Percentiles rank a stretch among this genome's conserved stretches.
These are phyloP conservation scores for Apeltes quadracus DNA, from an alignment of 2,113 vertebrate species.

Conservation along the genomic window DNA sequence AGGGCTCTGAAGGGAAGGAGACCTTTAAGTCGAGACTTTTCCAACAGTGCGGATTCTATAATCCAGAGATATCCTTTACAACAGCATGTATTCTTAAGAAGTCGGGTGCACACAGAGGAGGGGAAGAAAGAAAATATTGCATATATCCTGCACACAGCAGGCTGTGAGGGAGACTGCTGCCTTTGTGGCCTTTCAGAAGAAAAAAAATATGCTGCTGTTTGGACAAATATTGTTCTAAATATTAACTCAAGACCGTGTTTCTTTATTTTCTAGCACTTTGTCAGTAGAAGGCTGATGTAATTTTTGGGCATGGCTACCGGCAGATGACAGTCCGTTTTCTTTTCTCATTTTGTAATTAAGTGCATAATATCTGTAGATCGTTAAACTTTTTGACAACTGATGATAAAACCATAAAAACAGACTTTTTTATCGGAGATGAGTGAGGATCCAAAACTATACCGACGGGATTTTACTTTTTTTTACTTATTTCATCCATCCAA, in stretches of 20 bases:
- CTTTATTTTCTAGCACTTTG: constrained; percentile 7
- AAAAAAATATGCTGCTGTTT: constrained; percentile 34
- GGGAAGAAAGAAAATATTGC: constrained; percentile 72
- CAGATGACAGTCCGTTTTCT: constrained; percentile 33
- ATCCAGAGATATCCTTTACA: constrained; percentile 84
- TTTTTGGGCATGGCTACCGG: constrained; percentile 32
- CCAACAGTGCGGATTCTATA: constrained; percentile 82
- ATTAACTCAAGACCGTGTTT: constrained; percentile 27
- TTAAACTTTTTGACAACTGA: constrained; percentile 40
- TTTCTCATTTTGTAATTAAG: constrained; percentile 39
- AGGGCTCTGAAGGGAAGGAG: constrained; percentile 80
- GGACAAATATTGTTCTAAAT: constrained; percentile 41
- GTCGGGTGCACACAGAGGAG: constrained; percentile 74
- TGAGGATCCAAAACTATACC: constrained; percentile 14
- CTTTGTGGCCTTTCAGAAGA: constrained; percentile 63
- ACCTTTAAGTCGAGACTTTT: constrained; percentile 82
- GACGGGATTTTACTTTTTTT: constrained; percentile 20
- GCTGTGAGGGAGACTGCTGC: constrained; percentile 53
- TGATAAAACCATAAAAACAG: constrained; percentile 36
- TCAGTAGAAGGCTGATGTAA: constrained; percentile 40
- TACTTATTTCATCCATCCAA: constrained; percentile 28
- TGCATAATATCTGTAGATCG: constrained; percentile 49
- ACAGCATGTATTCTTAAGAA: constrained; percentile 79
- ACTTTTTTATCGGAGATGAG: constrained; percentile 34
- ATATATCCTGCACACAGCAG: constrained; percentile 75